phyloP scores from a whole-genome alignment of 2,113 vertebrate species.

The Probosciger aterrimus region DNA sequence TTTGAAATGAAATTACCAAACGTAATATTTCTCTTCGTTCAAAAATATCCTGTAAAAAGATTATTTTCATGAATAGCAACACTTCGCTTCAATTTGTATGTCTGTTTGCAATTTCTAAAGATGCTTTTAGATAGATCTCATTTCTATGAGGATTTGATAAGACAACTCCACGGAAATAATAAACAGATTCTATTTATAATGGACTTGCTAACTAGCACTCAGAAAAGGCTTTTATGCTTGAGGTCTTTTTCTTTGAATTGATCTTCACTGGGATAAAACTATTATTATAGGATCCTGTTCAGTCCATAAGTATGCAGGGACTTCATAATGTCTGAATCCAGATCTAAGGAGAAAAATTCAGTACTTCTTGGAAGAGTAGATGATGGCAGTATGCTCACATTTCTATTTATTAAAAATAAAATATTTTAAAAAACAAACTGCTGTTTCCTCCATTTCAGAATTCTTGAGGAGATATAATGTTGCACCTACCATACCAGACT shows the following conservation, averaged over 20 bases:
- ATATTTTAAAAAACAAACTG: neutral
- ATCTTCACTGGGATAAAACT: neutral
- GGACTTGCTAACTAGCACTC: slow-evolving; percentile 12
- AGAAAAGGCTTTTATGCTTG: neutral
- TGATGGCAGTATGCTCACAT: neutral
- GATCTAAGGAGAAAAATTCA: neutral
- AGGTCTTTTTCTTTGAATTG: neutral
- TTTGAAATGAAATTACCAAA: slow-evolving; percentile 67
- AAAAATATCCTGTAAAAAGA: slow-evolving; percentile 51
- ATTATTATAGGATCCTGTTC: neutral
- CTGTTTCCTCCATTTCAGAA: neutral
- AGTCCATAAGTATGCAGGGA: neutral
- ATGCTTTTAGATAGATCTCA: slow-evolving; percentile 44
- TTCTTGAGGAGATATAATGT: neutral
- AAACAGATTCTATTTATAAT: slow-evolving; percentile 31
- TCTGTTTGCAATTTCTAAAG: slow-evolving; percentile 49
- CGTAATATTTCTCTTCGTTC: slow-evolving; percentile 19
- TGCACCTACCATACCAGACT: neutral
- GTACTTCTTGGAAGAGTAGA: neutral
- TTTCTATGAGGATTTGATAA: slow-evolving; percentile 57
- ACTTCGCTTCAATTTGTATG: slow-evolving; percentile 46
- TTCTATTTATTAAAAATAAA: neutral
- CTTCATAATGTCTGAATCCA: neutral
- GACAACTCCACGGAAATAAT: slow-evolving; percentile 37
- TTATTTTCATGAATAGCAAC: slow-evolving; percentile 59